Conservation (phyloP, 2,113 vertebrate species). For the Hippolais icterina region DNA sequence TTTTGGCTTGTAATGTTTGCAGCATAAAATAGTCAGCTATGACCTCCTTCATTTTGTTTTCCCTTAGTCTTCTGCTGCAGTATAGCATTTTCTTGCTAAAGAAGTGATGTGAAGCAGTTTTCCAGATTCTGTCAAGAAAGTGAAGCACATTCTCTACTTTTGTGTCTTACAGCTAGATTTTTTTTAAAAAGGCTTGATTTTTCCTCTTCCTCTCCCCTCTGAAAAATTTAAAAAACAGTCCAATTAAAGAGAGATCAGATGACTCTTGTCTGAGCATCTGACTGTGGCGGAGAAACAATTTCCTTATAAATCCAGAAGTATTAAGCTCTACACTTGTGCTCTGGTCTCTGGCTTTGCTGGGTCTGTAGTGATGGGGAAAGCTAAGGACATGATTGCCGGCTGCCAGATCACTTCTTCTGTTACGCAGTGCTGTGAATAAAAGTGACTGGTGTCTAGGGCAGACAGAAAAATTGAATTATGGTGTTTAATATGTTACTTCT, state of each 20-base stretch:
- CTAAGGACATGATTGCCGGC: neutral
- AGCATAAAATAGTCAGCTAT: neutral
- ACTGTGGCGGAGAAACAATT: neutral
- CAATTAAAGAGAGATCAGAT: neutral
- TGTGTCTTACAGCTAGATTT: neutral
- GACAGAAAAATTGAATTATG: conserved; percentile 43
- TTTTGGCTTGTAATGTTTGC: neutral
- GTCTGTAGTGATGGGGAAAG: neutral
- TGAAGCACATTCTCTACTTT: neutral
- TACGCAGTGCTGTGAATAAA: rapidly evolving
- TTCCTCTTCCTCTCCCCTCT: no score
- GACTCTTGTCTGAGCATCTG: neutral
- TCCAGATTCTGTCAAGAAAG: neutral
- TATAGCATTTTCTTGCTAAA: neutral
- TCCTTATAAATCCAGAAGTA: neutral
- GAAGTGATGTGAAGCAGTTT: neutral
- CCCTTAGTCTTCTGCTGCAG: neutral
- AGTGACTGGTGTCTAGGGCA: conserved; percentile 2
- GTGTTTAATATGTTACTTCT: conserved; percentile 26
- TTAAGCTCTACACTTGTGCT: neutral
- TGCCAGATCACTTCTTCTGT: neutral
- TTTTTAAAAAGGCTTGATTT: neutral
- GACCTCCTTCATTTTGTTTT: neutral
- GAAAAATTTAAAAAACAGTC: neutral
- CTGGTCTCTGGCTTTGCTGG: neutral